Conservation (phyloP, 1,140 invertebrate species). For the Rhizoglyphus robini region DNA sequence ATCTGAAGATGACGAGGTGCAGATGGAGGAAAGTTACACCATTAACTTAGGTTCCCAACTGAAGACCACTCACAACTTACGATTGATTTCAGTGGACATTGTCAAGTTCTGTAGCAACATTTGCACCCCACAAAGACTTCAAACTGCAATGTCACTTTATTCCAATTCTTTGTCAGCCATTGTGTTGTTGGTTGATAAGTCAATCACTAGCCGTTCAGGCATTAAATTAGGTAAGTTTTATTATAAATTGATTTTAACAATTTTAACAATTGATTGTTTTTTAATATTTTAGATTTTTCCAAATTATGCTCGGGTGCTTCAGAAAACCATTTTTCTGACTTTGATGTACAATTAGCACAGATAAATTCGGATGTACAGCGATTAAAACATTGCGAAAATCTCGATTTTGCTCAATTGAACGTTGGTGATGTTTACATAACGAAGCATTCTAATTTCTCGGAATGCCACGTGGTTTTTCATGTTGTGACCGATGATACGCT, state of each 20-base stretch:
- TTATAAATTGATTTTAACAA: not conserved
- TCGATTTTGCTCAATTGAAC: conserved; percentile 32
- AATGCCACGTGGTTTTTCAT: conserved; percentile 88
- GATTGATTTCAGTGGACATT: conserved; percentile 69
- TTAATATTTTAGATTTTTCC: conserved; percentile 36
- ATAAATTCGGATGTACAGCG: conserved; percentile 39
- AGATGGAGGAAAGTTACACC: conserved; percentile 87
- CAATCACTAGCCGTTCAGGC: conserved; percentile 54
- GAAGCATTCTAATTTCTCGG: conserved; percentile 83
- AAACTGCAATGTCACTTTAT: conserved; percentile 84
- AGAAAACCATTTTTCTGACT: conserved; percentile 76
- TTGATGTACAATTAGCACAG: conserved; percentile 69
- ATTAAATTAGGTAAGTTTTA: conserved; percentile 48
- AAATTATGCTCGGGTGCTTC: conserved; percentile 41
- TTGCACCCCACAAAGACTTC: conserved; percentile 57
- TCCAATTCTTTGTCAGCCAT: conserved; percentile 75
- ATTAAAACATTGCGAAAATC: not conserved
- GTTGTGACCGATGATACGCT: conserved; percentile 59
- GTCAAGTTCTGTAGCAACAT: conserved; percentile 56
- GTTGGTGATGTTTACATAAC: conserved; percentile 89
- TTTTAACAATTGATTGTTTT: conserved; percentile 16
- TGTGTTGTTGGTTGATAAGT: conserved; percentile 66
- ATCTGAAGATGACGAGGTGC: not conserved
- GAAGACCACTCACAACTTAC: conserved; percentile 95
- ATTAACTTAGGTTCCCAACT: conserved; percentile 85